Evolutionary conservation across 2,113 vertebrate genomes (phyloP).

Genomic region (Bambusicola thoracicus): DNA sequence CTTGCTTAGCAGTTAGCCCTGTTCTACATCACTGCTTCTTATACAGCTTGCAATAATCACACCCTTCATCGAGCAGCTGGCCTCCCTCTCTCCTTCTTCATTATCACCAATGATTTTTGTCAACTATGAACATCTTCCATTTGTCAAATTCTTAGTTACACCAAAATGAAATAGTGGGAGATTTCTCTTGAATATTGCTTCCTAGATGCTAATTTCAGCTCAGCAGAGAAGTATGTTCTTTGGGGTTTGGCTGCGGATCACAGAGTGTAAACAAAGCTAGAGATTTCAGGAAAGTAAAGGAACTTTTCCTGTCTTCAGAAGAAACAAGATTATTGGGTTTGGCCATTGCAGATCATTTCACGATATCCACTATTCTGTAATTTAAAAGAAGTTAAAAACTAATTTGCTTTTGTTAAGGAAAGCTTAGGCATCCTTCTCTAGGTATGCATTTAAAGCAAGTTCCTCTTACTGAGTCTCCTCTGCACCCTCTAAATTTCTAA

Average conservation of each 20-base stretch:
- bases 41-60: rapidly evolving
- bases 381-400: background rate
- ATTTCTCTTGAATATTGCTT: background rate
- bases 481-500: background rate
- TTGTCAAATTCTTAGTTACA: background rate
- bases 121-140: background rate
- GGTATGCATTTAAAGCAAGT: background rate
- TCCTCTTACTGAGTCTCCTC: background rate
- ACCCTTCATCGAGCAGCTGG: background rate
- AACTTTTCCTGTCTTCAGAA: background rate
- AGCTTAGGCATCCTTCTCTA: background rate
- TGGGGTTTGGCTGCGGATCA: background rate
- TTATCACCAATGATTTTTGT: background rate
- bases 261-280: background rate
- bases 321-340: background rate
- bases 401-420: background rate
- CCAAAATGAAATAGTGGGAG: background rate
- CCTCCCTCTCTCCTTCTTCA: background rate
- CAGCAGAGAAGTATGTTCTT: background rate
- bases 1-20: background rate
- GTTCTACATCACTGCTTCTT: background rate
- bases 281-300: background rate
- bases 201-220: background rate
- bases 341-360: background rate
- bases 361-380: background rate